Conservation (phyloP, 1,140 invertebrate genomes). For the Daktulosphaira vitifoliae region DNA sequence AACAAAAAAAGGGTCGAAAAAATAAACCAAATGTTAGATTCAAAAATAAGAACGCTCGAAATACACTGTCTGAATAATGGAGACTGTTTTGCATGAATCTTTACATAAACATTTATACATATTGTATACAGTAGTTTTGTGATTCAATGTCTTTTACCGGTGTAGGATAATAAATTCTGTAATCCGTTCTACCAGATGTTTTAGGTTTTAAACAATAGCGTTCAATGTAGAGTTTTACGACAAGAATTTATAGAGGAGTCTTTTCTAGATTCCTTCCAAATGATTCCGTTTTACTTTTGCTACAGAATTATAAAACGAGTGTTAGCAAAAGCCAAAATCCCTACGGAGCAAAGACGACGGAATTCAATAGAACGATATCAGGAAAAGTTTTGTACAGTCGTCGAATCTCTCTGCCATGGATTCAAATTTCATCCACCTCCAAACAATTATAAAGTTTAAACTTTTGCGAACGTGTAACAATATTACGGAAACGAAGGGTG, state of each 20-base stretch:
- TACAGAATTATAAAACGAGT: background rate
- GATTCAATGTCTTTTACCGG: slow-evolving; percentile 11
- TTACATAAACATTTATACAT: background rate
- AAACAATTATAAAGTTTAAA: slow-evolving; percentile 23
- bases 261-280: background rate
- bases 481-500: background rate
- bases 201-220: background rate
- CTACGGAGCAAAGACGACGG: too few species aligned
- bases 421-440: background rate
- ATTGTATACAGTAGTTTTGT: slow-evolving; percentile 11
- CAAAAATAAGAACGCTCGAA: too few species aligned
- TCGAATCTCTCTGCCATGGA: background rate
- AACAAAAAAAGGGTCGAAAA: too few species aligned
- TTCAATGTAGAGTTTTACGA: background rate
- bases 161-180: slow-evolving; percentile 20
- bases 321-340: background rate
- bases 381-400: background rate
- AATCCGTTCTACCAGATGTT: slow-evolving; percentile 18
- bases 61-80: background rate
- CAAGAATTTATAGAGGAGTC: background rate
- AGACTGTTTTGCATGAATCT: slow-evolving; percentile 13
- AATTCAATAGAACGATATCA: too few species aligned
- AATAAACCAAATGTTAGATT: too few species aligned
- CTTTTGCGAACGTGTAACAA: slow-evolving; percentile 28
- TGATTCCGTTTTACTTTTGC: background rate